Base-by-base conservation (phyloP, 2,797 vertebrate genomes). In the Merluccius polli region DNA sequence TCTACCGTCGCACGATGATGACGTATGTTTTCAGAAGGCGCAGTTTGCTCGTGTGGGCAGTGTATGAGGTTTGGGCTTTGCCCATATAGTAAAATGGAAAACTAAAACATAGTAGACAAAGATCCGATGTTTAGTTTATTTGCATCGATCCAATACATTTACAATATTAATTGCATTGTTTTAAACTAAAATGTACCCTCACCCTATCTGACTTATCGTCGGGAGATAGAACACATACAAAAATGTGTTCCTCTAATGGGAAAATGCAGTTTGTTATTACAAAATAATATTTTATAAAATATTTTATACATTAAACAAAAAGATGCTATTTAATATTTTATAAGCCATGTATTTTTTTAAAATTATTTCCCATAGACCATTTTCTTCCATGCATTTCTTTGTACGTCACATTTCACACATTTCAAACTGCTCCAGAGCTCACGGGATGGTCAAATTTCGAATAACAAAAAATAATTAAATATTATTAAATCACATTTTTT, bases 11-110 rank as follows among this genome's bases (percentile, higher is more conserved):
- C 86, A 0, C 0, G 1, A 2, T 75, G 76, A 89, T 92, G 88
- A 91, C 90, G 87, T 86, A 1, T 79, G 80, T 79, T 83, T 85
- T 81, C 71, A 18, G 38, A 48, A 48, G 44, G 6, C 44, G 4
- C 16, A 48, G 44, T 18, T 6, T 18, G 4, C 44, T 2, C 9
- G 21, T 2, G 13, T 44, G 1, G 1, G 11, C 12, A 15, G 12
- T 13, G 11, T 44, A 44, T 44, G 41, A 44, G 1, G 41, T 59
- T n/a, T 59, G 52, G 15, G 48, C 52, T 48, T 41, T 15, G 38
- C 38, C 44, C 16, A n/a, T 24, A n/a, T 24, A 59, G 52, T 59
- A 59, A 59, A 59, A 59, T 59, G 6, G 10, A 59, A 59, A 59
- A 59, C 15, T 7, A 18, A 59, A 52, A 59, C 5, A 9, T n/a